Evolutionary conservation across 2,888 invertebrate species (phyloP).

Genomic region (Hirtodrosophila trivittata): DNA sequence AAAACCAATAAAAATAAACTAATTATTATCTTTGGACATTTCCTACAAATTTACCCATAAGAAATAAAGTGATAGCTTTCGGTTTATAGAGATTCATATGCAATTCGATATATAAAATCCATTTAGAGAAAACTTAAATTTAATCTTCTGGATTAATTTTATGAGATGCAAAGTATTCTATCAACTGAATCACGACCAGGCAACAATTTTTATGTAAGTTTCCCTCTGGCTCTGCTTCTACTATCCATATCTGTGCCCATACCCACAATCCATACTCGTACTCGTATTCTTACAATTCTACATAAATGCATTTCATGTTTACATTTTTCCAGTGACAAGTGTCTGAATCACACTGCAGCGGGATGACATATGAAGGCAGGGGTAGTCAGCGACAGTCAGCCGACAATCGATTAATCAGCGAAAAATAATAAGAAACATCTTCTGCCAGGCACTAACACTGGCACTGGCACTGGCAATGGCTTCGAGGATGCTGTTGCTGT

Average conservation of each 20-base stretch:
- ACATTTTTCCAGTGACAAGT: slow-evolving; percentile 80
- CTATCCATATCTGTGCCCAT: too few relatives aligned
- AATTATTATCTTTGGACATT: too few relatives aligned
- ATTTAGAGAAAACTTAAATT: slow-evolving; percentile 3
- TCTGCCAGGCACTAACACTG: slow-evolving; percentile 23
- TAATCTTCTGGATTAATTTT: slow-evolving; percentile 23
- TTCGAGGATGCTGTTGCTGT: slow-evolving; percentile 6
- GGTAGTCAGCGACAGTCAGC: slow-evolving; percentile 77
- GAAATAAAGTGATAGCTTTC: too few relatives aligned
- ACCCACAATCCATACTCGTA: neutral
- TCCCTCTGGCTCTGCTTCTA: neutral
- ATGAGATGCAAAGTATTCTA: slow-evolving; percentile 10
- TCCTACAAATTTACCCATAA: too few relatives aligned
- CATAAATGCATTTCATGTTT: slow-evolving; percentile 78
- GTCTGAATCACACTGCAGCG: slow-evolving; percentile 75
- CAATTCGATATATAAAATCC: too few relatives aligned
- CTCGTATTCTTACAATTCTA: slow-evolving; percentile 51
- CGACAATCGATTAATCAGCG: slow-evolving; percentile 81
- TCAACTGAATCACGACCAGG: slow-evolving; percentile 38
- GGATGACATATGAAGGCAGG: slow-evolving; percentile 75
- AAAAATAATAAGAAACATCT: slow-evolving; percentile 80
- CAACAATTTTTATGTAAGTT: slow-evolving; percentile 38
- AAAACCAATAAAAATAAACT: too few relatives aligned
- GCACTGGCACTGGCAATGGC: slow-evolving; percentile 24
- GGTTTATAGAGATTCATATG: too few relatives aligned